Evolutionary conservation across 1,140 invertebrate genomes (phyloP).

Genomic region (Drosophila grimshawi): DNA sequence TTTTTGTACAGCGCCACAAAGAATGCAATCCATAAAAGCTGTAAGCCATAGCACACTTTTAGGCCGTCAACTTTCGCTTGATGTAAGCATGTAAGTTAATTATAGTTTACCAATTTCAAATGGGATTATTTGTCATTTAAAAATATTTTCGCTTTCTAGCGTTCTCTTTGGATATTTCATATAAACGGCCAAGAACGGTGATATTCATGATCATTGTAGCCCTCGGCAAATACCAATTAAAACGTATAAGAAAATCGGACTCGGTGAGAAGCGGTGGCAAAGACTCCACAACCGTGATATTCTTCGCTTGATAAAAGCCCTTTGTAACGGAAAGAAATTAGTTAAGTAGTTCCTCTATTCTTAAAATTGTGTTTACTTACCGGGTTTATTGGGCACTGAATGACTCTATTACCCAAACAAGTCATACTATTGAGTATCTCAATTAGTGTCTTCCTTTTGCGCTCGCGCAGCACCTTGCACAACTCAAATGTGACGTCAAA

Average conservation of each 20-base stretch:
- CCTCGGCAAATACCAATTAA: slow-evolving; percentile 56
- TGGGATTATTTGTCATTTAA: slow-evolving; percentile 3
- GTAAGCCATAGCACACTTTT: slow-evolving; percentile 28
- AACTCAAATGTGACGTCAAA: slow-evolving; percentile 59
- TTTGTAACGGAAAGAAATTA: not conserved
- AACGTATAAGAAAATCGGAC: slow-evolving; percentile 37
- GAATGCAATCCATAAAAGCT: not conserved
- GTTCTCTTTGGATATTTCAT: slow-evolving; percentile 49
- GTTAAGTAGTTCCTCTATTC: not conserved
- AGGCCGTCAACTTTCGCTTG: slow-evolving; percentile 5
- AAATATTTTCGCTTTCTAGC: slow-evolving; percentile 46
- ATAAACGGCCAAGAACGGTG: slow-evolving; percentile 39
- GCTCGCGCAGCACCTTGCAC: slow-evolving; percentile 56
- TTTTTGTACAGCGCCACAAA: not conserved
- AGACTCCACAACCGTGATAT: slow-evolving; percentile 42
- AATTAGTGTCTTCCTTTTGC: slow-evolving; percentile 45
- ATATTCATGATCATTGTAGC: slow-evolving; percentile 40
- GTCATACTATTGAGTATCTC: slow-evolving; percentile 46
- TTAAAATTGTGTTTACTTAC: slow-evolving; percentile 19
- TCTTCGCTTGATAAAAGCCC: slow-evolving; percentile 44
- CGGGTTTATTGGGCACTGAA: slow-evolving; percentile 48
- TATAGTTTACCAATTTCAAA: not conserved
- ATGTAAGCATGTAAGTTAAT: not conserved
- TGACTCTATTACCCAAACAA: slow-evolving; percentile 8
- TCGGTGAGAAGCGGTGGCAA: slow-evolving; percentile 56